phyloP scores from a whole-genome alignment of 2,888 invertebrate genomes.

The Tetheella fluctuosa region DNA sequence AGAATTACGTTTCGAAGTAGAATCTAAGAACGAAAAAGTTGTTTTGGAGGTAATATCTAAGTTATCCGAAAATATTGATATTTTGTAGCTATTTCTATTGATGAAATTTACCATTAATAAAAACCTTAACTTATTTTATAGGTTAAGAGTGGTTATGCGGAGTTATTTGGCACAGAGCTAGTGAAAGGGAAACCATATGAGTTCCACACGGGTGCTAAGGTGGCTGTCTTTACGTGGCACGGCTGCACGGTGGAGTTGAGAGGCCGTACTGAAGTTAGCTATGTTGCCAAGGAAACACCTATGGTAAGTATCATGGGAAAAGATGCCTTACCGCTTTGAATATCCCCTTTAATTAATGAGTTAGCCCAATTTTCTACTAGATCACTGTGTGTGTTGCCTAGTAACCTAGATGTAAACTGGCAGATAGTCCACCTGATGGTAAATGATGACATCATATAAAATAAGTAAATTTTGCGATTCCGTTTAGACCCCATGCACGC shows the following conservation, averaged over 20 bases:
- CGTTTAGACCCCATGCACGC: too few species aligned
- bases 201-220: slow-evolving; percentile 95
- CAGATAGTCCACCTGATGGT: too few species aligned
- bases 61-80: neutral
- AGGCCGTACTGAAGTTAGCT: slow-evolving; percentile 96
- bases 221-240: slow-evolving; percentile 98
- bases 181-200: slow-evolving; percentile 96
- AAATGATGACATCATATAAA: too few species aligned
- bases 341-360: too few species aligned
- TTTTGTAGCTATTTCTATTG: neutral
- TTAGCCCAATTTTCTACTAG: too few species aligned
- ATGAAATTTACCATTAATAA: neutral
- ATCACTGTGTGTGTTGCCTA: too few species aligned
- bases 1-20: slow-evolving; percentile 97
- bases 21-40: slow-evolving; percentile 93
- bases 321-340: too few species aligned
- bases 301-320: slow-evolving; percentile 85
- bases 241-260: slow-evolving; percentile 94
- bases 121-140: slow-evolving; percentile 57
- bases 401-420: too few species aligned
- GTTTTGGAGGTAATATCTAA: slow-evolving; percentile 85
- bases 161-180: slow-evolving; percentile 98
- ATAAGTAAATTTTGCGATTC: too few species aligned
- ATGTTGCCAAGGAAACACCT: slow-evolving; percentile 97
- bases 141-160: slow-evolving; percentile 95